Evolutionary conservation across 2,888 invertebrate genomes (phyloP).

Genomic region (Trachelus tabidus): DNA sequence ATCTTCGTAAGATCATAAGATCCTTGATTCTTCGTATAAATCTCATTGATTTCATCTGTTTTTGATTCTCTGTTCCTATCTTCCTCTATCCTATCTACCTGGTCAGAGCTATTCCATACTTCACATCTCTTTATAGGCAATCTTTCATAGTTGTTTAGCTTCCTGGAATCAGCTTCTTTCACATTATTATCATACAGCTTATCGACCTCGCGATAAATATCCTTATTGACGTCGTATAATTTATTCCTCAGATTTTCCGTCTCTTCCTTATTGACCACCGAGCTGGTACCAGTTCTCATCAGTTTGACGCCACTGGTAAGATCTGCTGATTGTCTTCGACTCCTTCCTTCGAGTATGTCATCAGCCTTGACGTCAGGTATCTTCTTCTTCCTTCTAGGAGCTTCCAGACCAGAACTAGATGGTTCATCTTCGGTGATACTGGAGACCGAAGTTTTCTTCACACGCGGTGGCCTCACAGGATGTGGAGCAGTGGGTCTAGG

Average conservation of each 20-base stretch:
- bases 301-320: background rate
- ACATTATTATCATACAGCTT: background rate
- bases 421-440: slow-evolving; percentile 47
- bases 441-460: slow-evolving; percentile 75
- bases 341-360: slow-evolving; percentile 55
- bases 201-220: background rate
- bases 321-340: slow-evolving; percentile 28
- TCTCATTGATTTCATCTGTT: slow-evolving; percentile 22
- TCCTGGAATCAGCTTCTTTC: slow-evolving; percentile 13
- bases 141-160: slow-evolving; percentile 43
- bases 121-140: slow-evolving; percentile 20
- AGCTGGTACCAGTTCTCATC: background rate
- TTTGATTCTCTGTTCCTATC: slow-evolving; percentile 8
- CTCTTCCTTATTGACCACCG: slow-evolving; percentile 17
- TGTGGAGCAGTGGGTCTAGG: slow-evolving; percentile 42
- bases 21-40: slow-evolving; percentile 35
- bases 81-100: slow-evolving; percentile 16
- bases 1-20: slow-evolving; percentile 30
- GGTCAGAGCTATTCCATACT: background rate
- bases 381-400: slow-evolving; percentile 51
- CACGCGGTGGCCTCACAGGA: slow-evolving; percentile 80
- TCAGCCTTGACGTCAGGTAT: slow-evolving; percentile 55
- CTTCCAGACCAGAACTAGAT: slow-evolving; percentile 61
- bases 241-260: slow-evolving; percentile 27
- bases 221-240: background rate